phyloP scores from a whole-genome alignment of 1,140 invertebrate genomes.

The Papilio polyxenes region DNA sequence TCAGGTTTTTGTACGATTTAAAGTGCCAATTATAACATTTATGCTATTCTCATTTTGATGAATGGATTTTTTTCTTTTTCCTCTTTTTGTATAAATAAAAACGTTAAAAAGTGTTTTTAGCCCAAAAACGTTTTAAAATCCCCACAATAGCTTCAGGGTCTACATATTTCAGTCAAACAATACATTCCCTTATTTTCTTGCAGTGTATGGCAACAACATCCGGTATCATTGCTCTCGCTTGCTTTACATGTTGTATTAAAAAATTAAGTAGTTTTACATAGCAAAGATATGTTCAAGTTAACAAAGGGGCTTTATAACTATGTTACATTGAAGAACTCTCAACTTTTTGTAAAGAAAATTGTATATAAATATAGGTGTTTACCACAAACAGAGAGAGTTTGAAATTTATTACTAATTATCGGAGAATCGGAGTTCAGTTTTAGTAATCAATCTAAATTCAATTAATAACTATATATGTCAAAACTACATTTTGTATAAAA shows the following conservation, averaged over 20 bases:
- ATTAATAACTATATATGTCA: slow-evolving; percentile 5
- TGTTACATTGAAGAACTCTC: not conserved
- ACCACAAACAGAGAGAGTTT: not conserved
- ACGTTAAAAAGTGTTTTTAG: not conserved
- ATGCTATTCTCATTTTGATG: no score
- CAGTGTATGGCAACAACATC: not conserved
- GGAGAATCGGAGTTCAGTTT: not conserved
- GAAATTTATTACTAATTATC: not conserved
- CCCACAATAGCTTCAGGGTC: no score
- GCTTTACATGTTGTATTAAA: not conserved
- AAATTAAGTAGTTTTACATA: not conserved
- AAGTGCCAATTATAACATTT: not conserved
- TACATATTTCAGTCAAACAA: no score
- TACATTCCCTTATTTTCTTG: not conserved
- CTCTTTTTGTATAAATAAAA: no score
- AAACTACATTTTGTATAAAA: not conserved
- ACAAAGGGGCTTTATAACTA: not conserved
- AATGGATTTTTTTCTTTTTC: no score
- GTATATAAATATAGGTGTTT: not conserved
- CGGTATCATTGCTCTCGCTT: not conserved
- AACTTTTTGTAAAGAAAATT: not conserved
- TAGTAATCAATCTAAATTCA: not conserved
- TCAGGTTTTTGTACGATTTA: not conserved
- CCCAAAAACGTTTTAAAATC: not conserved
- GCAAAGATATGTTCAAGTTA: not conserved